Percentiles rank a stretch among this genome's conserved stretches.
Conservation (phyloP, 2,797 vertebrate species). For the Pterois miles region DNA sequence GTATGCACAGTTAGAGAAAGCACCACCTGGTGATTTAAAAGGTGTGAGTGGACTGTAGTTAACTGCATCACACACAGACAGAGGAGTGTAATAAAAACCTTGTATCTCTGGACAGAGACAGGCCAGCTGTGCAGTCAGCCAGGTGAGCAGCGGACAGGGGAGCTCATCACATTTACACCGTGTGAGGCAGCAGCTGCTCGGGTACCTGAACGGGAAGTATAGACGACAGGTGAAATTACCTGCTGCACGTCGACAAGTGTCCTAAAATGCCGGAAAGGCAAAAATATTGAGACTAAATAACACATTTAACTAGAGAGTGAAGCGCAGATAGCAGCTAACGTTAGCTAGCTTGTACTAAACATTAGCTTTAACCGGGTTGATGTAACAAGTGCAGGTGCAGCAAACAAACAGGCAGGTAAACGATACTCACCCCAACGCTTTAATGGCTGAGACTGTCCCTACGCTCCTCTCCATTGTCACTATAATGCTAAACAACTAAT, state of each 20-base stretch:
- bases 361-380: background rate
- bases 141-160: constrained; percentile 82
- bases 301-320: too few species aligned
- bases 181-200: constrained; percentile 53
- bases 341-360: background rate
- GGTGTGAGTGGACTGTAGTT: background rate
- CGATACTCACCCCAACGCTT: constrained; percentile 73
- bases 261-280: rapidly evolving
- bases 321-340: too few species aligned
- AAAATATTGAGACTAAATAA: too few species aligned
- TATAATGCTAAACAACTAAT: rapidly evolving
- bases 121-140: constrained; percentile 74
- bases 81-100: constrained; percentile 43
- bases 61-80: background rate
- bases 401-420: background rate
- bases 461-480: constrained; percentile 70
- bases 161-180: constrained; percentile 82
- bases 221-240: constrained; percentile 3
- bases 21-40: background rate
- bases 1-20: background rate
- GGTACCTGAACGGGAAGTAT: constrained; percentile 69
- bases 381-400: background rate
- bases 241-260: rapidly evolving
- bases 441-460: constrained; percentile 62
- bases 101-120: constrained; percentile 54